Evolutionary conservation across 2,888 invertebrate species (phyloP).

Genomic region (Eilema depressum): DNA sequence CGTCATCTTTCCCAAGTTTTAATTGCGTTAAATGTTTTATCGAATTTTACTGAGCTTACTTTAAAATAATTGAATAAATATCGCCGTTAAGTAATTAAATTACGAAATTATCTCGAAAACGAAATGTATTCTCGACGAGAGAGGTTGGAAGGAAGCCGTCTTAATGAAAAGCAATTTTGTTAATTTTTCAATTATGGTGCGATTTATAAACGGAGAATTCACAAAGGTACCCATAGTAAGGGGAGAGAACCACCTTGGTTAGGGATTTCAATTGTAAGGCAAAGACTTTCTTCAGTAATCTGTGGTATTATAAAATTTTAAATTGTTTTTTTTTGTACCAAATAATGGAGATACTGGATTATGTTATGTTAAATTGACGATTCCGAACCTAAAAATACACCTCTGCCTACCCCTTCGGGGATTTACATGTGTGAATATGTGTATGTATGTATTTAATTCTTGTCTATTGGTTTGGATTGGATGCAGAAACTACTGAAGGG

Average conservation of each 20-base stretch:
- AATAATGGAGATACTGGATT: too few species aligned
- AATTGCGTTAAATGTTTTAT: neutral
- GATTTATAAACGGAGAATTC: neutral
- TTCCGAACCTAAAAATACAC: too few species aligned
- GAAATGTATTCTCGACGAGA: neutral
- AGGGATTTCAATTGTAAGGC: neutral
- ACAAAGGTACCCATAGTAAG: neutral
- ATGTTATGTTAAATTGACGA: too few species aligned
- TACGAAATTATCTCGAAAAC: neutral
- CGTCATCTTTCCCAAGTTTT: neutral
- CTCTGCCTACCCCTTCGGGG: too few species aligned
- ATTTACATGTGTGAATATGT: too few species aligned
- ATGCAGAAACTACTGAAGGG: too few species aligned
- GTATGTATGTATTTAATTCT: too few species aligned
- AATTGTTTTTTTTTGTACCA: too few species aligned
- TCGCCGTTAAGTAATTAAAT: neutral
- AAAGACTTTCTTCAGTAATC: too few species aligned
- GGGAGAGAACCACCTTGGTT: neutral
- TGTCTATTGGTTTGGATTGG: too few species aligned
- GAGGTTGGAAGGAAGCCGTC: neutral
- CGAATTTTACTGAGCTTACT: neutral
- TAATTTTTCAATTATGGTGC: neutral
- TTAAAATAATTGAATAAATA: neutral
- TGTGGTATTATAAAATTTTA: too few species aligned
- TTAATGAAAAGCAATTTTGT: slow-evolving; percentile 6